Conservation (phyloP, 2,888 invertebrate genomes). For the Melipona bicolor region DNA sequence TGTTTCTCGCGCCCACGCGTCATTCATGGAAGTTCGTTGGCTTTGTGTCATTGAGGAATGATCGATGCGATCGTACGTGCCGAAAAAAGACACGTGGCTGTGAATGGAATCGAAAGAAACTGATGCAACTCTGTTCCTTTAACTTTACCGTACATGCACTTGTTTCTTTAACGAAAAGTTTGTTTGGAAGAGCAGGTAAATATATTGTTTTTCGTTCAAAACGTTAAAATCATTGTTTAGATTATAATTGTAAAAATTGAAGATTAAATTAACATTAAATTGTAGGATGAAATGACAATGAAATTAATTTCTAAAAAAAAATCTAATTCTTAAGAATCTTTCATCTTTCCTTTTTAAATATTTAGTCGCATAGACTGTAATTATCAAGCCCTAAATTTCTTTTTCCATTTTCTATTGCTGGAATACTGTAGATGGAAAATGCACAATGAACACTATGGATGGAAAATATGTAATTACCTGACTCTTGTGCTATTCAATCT, state of each 20-base stretch:
- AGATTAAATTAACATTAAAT: too few relatives aligned
- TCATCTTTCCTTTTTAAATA: not conserved
- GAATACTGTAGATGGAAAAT: not conserved
- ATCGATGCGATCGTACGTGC: not conserved
- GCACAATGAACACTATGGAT: not conserved
- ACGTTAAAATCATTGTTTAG: not conserved
- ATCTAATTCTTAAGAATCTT: not conserved
- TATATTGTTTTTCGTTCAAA: not conserved
- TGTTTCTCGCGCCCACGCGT: slow-evolving; percentile 14
- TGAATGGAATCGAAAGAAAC: not conserved
- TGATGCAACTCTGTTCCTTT: not conserved
- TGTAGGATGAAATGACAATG: not conserved
- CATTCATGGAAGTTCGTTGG: slow-evolving; percentile 19
- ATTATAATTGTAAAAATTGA: too few relatives aligned
- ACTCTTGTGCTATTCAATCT: slow-evolving; percentile 41
- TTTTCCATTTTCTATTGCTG: not conserved
- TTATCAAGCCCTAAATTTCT: not conserved
- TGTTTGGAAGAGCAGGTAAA: not conserved
- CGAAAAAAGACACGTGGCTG: not conserved
- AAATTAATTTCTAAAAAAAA: not conserved
- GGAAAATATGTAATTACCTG: not conserved
- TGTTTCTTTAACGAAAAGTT: not conserved
- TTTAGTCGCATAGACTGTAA: not conserved
- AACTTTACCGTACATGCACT: too few relatives aligned
- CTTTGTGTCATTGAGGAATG: slow-evolving; percentile 1